Evolutionary conservation across 2,888 invertebrate species (phyloP).

Genomic region (Copidosoma aretas): DNA sequence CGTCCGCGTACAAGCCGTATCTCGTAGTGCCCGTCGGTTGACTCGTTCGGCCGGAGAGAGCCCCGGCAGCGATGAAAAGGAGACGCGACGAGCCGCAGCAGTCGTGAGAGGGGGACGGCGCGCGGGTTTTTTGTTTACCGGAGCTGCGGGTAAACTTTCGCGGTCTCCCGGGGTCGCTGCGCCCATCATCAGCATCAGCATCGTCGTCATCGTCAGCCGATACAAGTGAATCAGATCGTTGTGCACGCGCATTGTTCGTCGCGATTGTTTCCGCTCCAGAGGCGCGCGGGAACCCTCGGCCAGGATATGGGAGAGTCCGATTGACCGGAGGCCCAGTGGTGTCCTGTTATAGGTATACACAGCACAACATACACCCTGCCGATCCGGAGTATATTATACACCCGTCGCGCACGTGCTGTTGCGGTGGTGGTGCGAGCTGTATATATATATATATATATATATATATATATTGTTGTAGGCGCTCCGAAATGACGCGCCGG

Average conservation of each 20-base stretch:
- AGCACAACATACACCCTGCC: neutral
- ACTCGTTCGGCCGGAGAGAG: neutral
- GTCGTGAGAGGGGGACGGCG: neutral
- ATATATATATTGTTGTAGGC: slow-evolving; percentile 37
- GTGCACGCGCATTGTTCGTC: too few relatives aligned
- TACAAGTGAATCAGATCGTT: too few relatives aligned
- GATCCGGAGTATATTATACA: too few relatives aligned
- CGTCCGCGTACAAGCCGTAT: neutral
- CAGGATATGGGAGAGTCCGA: neutral
- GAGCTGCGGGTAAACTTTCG: neutral
- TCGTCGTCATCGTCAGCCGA: too few relatives aligned
- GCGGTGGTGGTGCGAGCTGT: neutral
- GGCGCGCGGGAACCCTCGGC: too few relatives aligned
- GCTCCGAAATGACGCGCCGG: slow-evolving; percentile 38
- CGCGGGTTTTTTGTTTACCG: neutral
- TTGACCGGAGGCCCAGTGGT: neutral
- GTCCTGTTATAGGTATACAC: neutral
- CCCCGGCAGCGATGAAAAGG: slow-evolving; percentile 22
- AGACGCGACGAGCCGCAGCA: slow-evolving; percentile 11
- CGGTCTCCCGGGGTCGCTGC: neutral
- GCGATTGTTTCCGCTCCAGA: too few relatives aligned
- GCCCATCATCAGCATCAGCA: too few relatives aligned
- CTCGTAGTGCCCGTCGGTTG: too few relatives aligned
- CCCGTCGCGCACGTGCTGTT: too few relatives aligned
- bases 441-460: slow-evolving; percentile 34